Conservation (phyloP, 2,113 vertebrate species). For the Paracyprichromis sp. region DNA sequence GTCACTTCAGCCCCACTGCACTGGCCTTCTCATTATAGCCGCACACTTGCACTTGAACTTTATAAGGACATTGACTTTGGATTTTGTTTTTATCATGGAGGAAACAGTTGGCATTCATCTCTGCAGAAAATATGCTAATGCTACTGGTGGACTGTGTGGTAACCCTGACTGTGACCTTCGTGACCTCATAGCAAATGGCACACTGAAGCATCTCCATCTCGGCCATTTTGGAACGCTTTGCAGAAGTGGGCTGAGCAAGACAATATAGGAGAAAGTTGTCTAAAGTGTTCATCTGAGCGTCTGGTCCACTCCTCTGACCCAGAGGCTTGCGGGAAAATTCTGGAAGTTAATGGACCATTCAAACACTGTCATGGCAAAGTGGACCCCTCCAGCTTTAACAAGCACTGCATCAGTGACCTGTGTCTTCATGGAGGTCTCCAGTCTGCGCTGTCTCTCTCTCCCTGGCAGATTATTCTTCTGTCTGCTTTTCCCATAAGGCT, state of each 20-base stretch:
- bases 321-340: slow-evolving; percentile 23
- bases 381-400: slow-evolving; percentile 50
- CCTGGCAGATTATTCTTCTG: slow-evolving; percentile 29
- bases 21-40: neutral
- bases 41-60: neutral
- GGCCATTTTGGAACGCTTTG: neutral
- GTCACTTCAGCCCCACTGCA: neutral
- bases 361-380: slow-evolving; percentile 48
- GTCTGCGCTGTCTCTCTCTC: slow-evolving; percentile 21
- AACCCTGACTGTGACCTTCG: slow-evolving; percentile 39
- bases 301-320: slow-evolving; percentile 1
- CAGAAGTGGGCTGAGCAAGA: slow-evolving; percentile 9
- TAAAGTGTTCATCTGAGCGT: slow-evolving; percentile 22
- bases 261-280: slow-evolving; percentile 33
- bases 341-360: slow-evolving; percentile 54
- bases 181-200: neutral
- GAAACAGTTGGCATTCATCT: neutral
- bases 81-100: slow-evolving; percentile 1
- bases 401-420: slow-evolving; percentile 51
- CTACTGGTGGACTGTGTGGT: slow-evolving; percentile 16
- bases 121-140: slow-evolving; percentile 8
- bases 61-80: neutral
- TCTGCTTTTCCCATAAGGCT: slow-evolving; percentile 28
- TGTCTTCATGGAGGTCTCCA: slow-evolving; percentile 40
- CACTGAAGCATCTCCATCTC: neutral